These are phyloP conservation scores for Trichonephila inaurata DNA, from an alignment of 1,140 invertebrate species.

Conservation along the genomic window DNA sequence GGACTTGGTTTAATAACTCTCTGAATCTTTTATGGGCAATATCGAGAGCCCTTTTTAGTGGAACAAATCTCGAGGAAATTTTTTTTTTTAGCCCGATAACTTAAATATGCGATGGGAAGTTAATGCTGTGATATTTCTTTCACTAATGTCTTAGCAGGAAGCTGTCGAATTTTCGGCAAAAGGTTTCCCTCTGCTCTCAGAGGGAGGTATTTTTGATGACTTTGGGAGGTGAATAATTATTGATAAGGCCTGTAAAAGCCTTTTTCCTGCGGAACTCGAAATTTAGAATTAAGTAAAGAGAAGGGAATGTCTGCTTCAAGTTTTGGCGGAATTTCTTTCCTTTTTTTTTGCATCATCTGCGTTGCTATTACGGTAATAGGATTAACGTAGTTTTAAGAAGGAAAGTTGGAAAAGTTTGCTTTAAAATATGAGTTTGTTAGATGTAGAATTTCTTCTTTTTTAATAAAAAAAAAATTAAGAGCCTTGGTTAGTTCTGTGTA, in stretches of 20 bases:
- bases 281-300: constrained; percentile 50
- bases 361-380: background rate
- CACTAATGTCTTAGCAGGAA: constrained; percentile 38
- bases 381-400: background rate
- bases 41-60: constrained; percentile 46
- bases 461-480: background rate
- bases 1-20: constrained; percentile 65
- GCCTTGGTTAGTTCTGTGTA: no score
- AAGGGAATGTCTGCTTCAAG: background rate
- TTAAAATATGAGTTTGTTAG: background rate
- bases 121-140: constrained; percentile 75
- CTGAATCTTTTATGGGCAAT: constrained; percentile 67
- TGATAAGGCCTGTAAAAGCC: constrained; percentile 36
- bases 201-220: constrained; percentile 35
- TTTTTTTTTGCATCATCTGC: background rate
- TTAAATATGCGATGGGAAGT: constrained; percentile 51
- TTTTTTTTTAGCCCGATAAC: constrained; percentile 39
- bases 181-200: background rate
- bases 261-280: background rate
- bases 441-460: background rate
- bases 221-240: constrained; percentile 58
- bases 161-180: constrained; percentile 37
- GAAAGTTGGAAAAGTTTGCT: background rate
- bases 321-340: background rate
- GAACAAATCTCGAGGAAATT: constrained; percentile 61